Base-by-base conservation (phyloP, 2,113 vertebrate genomes). In the Daphoenositta chrysoptera region DNA sequence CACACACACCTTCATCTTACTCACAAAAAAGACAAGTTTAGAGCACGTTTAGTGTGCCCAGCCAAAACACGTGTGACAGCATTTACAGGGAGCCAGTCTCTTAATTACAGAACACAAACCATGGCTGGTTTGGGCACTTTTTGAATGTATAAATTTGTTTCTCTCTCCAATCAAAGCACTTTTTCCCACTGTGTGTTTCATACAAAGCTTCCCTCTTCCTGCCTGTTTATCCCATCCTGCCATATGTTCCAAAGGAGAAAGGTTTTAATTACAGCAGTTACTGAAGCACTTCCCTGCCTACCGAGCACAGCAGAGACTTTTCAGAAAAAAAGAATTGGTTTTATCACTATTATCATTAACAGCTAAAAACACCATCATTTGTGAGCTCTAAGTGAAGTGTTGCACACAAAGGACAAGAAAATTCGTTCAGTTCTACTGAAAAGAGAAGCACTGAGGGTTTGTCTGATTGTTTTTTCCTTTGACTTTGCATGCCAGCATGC, bases 211-310 rank as follows among this genome's bases (percentile, higher is more conserved):
- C 17, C 44, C 72, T 77, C 54, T 87, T 81, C 37, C 68, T 91
- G 72, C 58, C 69, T 72, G 35, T 56, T 87, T 60, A 81, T 65
- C 50, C 72, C n/a, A 60, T 64, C 27, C 17, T 71, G 71, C 53
- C 77, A 28, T 65, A 90, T 71, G 40, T 68, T 88, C 42, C 70
- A 90, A 90, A 83, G 6, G 15, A 93, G 35, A 90, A 82, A 71
- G 12, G 7, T 33, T 84, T 39, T 92, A 82, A 87, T 71, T 85
- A 42, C 35, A 83, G 48, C 48, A 88, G 31, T 56, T 72, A 64
- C 39, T 48, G 40, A 35, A 89, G 53, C n/a, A 90, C 40, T 48
- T 92, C 37, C 28, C 31, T 86, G 45, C 37, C 63, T 80, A 78
- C 56, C 69, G 35, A 86, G 63, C 42, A 68, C 39, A 72, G 64